A percentile compares a stretch with the other conserved stretches of the same genome.
These are phyloP conservation scores for Pelecanoides urinatrix DNA, from an alignment of 2,113 vertebrate species.

Conservation along the genomic window DNA sequence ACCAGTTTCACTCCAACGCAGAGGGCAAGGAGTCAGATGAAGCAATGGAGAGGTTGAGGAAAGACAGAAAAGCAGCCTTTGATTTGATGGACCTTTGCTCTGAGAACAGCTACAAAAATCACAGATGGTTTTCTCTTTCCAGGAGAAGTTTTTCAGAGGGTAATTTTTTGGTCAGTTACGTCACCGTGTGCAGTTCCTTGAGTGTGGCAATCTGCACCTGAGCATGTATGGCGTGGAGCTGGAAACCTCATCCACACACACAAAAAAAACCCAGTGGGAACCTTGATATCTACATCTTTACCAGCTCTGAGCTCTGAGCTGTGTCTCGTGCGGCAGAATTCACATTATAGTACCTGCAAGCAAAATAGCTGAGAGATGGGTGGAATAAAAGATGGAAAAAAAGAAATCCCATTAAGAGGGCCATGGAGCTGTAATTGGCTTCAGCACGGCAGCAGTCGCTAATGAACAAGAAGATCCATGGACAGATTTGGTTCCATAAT, in stretches of 20 bases:
- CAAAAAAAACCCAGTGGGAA: not conserved
- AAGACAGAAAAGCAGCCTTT: not conserved
- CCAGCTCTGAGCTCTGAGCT: not conserved
- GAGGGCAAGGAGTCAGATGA: not conserved
- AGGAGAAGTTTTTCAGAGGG: not conserved
- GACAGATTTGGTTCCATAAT: not conserved
- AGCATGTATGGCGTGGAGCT: fast-evolving
- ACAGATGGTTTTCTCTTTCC: not conserved
- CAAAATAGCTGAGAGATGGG: not conserved
- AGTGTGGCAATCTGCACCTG: not conserved
- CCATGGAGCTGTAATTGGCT: not conserved
- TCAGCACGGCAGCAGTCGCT: not conserved
- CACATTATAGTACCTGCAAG: not conserved
- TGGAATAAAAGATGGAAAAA: not conserved
- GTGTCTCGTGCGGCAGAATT: not conserved
- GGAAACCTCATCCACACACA: not conserved
- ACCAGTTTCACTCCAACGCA: not conserved
- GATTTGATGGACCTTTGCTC: not conserved
- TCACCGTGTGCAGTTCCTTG: not conserved
- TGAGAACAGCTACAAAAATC: not conserved
- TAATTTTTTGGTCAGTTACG: not conserved
- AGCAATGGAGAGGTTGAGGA: not conserved
- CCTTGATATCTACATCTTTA: not conserved
- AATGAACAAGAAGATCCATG: not conserved
- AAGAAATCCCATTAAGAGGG: not conserved